These are phyloP conservation scores for Pterostichus madidus DNA, from an alignment of 2,888 invertebrate genomes.

Conservation along the genomic window DNA sequence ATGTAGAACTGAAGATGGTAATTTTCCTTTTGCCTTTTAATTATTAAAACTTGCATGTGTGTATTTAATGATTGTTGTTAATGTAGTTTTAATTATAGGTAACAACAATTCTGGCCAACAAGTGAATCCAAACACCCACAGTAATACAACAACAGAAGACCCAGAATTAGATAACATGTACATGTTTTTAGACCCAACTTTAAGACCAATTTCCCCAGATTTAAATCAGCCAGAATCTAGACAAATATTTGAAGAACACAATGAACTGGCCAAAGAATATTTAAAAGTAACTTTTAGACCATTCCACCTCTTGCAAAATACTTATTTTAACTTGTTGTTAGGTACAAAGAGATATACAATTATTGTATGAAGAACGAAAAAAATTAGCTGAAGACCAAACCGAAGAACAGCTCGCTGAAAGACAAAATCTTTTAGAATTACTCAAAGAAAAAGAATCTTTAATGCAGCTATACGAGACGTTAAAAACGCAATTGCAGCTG, in stretches of 20 bases:
- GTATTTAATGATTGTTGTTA: neutral
- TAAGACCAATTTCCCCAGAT: conserved; percentile 92
- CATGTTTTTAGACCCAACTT: conserved; percentile 88
- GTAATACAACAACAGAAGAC: conserved; percentile 77
- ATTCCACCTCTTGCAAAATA: neutral
- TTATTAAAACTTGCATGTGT: neutral
- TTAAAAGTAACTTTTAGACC: conserved; percentile 81
- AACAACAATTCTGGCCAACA: conserved; percentile 52
- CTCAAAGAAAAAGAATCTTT: conserved; percentile 81
- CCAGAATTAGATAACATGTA: conserved; percentile 85
- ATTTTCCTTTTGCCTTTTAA: conserved; percentile 21
- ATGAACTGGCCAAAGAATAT: conserved; percentile 92
- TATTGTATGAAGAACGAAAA: conserved; percentile 88
- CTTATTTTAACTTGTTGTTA: conserved; percentile 71
- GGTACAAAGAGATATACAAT: conserved; percentile 91
- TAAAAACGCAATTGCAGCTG: conserved; percentile 83
- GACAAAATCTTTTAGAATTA: conserved; percentile 73
- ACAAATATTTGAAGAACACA: conserved; percentile 93
- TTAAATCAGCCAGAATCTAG: conserved; percentile 87
- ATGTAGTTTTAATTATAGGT: conserved; percentile 45
- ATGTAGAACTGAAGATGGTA: conserved; percentile 76
- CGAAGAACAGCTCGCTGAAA: conserved; percentile 76
- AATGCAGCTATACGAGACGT: conserved; percentile 82
- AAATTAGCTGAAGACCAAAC: conserved; percentile 85
- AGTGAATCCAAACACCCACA: conserved; percentile 36